Evolutionary conservation across 2,888 invertebrate species (phyloP).

Genomic region (Plagodis pulveraria): DNA sequence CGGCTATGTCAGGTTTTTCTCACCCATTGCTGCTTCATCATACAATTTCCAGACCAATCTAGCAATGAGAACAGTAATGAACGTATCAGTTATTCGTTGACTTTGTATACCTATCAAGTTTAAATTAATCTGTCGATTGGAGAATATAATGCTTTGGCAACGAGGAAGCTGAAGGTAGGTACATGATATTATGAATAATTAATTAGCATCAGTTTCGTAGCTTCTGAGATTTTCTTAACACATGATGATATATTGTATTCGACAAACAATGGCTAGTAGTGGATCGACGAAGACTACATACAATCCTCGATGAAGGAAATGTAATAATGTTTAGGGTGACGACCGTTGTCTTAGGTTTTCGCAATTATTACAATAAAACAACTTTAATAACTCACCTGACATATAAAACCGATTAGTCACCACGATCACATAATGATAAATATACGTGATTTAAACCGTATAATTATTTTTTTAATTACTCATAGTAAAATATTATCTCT

Average conservation of each 20-base stretch:
- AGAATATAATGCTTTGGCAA: slow-evolving; percentile 44
- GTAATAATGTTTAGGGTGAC: slow-evolving; percentile 33
- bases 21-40: slow-evolving; percentile 27
- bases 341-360: too few relatives aligned
- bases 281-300: slow-evolving; percentile 28
- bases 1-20: slow-evolving; percentile 18
- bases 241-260: slow-evolving; percentile 48
- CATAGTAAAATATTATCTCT: too few relatives aligned
- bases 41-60: too few relatives aligned
- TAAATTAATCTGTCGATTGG: slow-evolving; percentile 47
- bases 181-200: slow-evolving; percentile 10
- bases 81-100: too few relatives aligned
- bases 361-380: too few relatives aligned
- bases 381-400: too few relatives aligned
- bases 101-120: not conserved
- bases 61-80: too few relatives aligned
- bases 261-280: slow-evolving; percentile 42
- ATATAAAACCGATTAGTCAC: too few relatives aligned
- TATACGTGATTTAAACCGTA: too few relatives aligned
- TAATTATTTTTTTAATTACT: too few relatives aligned
- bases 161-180: slow-evolving; percentile 42
- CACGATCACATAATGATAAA: too few relatives aligned
- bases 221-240: slow-evolving; percentile 38
- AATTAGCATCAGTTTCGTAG: slow-evolving; percentile 41
- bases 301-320: slow-evolving; percentile 37